A percentile compares a stretch with the other conserved stretches of the same genome.
Evolutionary conservation across 30 jellyfish, hydroid and myxozoan species (phyloP).

Genomic region (Hydra vulgaris): DNA sequence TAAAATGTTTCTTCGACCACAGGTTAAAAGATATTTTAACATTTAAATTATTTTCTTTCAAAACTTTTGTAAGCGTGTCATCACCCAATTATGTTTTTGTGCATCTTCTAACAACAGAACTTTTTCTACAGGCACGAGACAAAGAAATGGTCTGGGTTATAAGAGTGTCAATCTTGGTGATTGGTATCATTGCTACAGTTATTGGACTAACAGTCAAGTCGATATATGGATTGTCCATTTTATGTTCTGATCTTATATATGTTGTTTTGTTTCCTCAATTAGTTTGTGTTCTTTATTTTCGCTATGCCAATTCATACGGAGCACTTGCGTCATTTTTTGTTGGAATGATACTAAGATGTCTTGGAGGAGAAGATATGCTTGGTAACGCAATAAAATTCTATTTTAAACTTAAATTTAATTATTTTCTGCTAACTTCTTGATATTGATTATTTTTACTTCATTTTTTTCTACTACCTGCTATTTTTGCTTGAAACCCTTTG

Average conservation of each 20-base stretch:
- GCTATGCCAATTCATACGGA: constrained; percentile 82
- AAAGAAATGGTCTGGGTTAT: constrained; percentile 91
- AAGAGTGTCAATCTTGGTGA: constrained; percentile 60
- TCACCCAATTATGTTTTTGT: too few relatives aligned
- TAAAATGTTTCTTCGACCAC: constrained; percentile 72
- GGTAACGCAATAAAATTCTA: constrained; percentile 44
- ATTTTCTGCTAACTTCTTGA: not conserved
- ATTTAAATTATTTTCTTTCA: too few relatives aligned
- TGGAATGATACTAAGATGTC: constrained; percentile 71
- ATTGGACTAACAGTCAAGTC: constrained; percentile 82
- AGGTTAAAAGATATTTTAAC: constrained; percentile 32
- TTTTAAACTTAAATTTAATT: not conserved
- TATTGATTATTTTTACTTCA: not conserved
- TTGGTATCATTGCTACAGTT: constrained; percentile 84
- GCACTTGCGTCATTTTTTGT: constrained; percentile 55
- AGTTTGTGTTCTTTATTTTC: constrained; percentile 78
- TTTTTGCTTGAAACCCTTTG: not conserved
- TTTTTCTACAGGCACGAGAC: constrained; percentile 61
- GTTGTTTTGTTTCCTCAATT: constrained; percentile 91
- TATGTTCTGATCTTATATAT: constrained; percentile 92
- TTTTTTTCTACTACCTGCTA: not conserved
- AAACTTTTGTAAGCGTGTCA: too few relatives aligned
- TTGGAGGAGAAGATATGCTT: constrained; percentile 80
- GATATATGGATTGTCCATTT: constrained; percentile 76
- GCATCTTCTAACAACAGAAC: too few relatives aligned